Percentiles rank a stretch among this genome's conserved stretches.
Conservation (phyloP, 2,888 invertebrate genomes). For the Lithophane semibrunnea region DNA sequence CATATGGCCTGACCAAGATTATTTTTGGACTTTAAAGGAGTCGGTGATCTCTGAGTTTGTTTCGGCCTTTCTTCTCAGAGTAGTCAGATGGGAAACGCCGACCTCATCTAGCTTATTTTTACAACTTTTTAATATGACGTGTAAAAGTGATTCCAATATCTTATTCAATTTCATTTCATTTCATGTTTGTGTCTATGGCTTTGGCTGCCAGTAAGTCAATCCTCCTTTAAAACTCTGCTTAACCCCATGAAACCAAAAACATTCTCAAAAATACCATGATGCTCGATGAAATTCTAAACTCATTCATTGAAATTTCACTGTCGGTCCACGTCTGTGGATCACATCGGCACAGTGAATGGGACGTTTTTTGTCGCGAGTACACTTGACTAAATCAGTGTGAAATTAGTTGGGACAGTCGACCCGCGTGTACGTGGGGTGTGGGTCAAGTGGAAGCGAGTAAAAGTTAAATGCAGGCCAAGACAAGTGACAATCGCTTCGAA, state of each 20-base stretch:
- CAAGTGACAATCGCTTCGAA: no score
- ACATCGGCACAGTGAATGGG: constrained; percentile 83
- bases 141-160: no score
- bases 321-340: constrained; percentile 64
- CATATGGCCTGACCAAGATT: no score
- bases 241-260: background rate
- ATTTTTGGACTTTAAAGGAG: no score
- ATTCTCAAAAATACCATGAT: constrained; percentile 24
- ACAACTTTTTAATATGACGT: no score
- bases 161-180: no score
- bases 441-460: constrained; percentile 67
- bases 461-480: background rate
- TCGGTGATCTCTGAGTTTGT: no score
- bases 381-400: constrained; percentile 86
- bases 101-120: no score
- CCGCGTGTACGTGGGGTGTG: constrained; percentile 65
- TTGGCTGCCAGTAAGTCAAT: no score
- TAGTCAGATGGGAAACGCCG: no score
- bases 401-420: constrained; percentile 79
- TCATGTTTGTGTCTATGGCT: background rate
- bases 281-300: constrained; percentile 46
- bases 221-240: background rate
- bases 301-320: constrained; percentile 78
- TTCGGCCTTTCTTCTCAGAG: no score
- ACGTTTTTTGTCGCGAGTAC: constrained; percentile 84